Base-by-base conservation (phyloP, 1,140 invertebrate species). In the Anadara kagoshimensis region DNA sequence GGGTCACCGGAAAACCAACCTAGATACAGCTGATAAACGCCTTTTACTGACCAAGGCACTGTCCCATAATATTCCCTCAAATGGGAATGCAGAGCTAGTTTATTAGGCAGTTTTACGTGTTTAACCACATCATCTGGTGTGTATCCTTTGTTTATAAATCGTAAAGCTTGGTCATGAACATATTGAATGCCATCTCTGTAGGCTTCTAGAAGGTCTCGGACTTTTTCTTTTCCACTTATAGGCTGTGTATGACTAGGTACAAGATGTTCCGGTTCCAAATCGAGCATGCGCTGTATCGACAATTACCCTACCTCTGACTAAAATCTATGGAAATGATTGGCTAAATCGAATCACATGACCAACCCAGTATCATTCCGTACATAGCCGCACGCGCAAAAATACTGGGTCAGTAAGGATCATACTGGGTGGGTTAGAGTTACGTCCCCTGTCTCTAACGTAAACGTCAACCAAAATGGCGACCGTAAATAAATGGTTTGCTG, bases 1-100 rank as follows among this genome's bases (percentile, higher is more conserved):
- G 77, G 67, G 49, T 81, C 76, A 22, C 81, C 81, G 43, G 74
- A 77, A 49, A 83, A 83, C 81, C 81, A 83, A 5, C 81, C 81
- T 18, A 81, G 54, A 59, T 83, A 83, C 5, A 63, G 53, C 36
- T 77, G 68, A 59, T 74, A 81, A 1, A 81, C 78, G 20, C 76
- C 79, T 58, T 78, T 81, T 8, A 76, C 77, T 22, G 81, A 83
- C 81, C 79, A 83, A 20, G 57, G 61, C 0, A 81, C 66, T 3
- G 79, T 83, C 11, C 81, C 81, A 41, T 82, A 82, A 53, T 76
- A 70, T 64, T 82, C 62, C 54, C 61, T 61, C 11, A 82, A 69
- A 58, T 74, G 70, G 5, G 78, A 64, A 58, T 79, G 70, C 16
- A 51, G 24, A 43, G 43, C 58, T 18, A 81, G 47, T 18, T 70